These are phyloP conservation scores for Pseudomyrmex sp. DNA, from an alignment of 1,140 invertebrate species.

Conservation along the genomic window DNA sequence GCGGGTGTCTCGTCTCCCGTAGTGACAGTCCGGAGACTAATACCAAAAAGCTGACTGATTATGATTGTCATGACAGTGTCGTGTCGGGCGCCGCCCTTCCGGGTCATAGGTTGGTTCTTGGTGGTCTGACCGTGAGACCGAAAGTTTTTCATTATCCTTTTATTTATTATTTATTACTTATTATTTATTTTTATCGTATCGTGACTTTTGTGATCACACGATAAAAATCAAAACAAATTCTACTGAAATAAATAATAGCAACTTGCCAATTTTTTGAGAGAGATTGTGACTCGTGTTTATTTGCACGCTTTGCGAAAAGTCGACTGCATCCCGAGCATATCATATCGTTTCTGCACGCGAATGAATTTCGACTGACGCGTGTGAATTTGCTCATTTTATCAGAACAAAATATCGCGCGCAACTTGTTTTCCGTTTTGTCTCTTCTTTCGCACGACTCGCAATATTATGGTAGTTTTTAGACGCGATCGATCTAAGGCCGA, in stretches of 20 bases:
- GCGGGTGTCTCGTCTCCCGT: slow-evolving; percentile 73
- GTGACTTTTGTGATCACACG: slow-evolving; percentile 21
- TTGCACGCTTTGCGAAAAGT: background rate
- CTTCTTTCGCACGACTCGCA: background rate
- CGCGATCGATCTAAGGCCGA: slow-evolving; percentile 44
- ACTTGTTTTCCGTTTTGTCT: background rate
- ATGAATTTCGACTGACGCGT: background rate
- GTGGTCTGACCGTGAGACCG: slow-evolving; percentile 71
- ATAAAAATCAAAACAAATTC: background rate
- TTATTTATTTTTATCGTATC: background rate
- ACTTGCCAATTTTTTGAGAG: background rate
- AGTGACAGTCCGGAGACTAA: slow-evolving; percentile 62
- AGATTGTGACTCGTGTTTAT: background rate
- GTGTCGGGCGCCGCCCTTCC: slow-evolving; percentile 73
- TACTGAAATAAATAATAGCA: background rate
- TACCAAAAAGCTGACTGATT: slow-evolving; percentile 75
- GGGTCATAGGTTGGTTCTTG: slow-evolving; percentile 68
- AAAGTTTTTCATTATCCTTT: slow-evolving; percentile 36
- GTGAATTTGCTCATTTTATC: background rate
- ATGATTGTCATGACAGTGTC: slow-evolving; percentile 74
- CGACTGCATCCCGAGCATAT: background rate
- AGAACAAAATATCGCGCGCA: background rate
- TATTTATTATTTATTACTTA: background rate
- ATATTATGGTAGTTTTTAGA: slow-evolving; percentile 1
- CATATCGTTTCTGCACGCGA: slow-evolving; percentile 9